phyloP scores from a whole-genome alignment of 2,797 vertebrate genomes.

The Parotocinclus haroldoi region DNA sequence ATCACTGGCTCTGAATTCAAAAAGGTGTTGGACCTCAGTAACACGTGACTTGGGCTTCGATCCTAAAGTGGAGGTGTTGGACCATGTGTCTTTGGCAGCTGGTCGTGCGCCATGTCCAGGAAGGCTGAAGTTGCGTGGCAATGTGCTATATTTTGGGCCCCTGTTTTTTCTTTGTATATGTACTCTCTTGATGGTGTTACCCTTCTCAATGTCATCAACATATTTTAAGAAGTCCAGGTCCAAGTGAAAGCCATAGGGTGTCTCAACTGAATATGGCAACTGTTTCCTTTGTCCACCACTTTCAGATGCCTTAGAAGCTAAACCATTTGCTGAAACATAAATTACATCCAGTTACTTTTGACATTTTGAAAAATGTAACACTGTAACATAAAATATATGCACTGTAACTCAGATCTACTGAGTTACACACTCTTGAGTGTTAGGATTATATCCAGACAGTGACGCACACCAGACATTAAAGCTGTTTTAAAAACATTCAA shows the following conservation, averaged over 20 bases:
- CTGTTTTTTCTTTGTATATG: slow-evolving; percentile 89
- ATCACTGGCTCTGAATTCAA: slow-evolving; percentile 62
- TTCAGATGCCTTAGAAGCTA: slow-evolving; percentile 69
- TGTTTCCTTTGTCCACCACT: slow-evolving; percentile 79
- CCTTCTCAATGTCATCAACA: slow-evolving; percentile 98
- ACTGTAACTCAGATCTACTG: too few species aligned
- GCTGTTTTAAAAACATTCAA: too few species aligned
- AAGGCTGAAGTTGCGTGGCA: slow-evolving; percentile 95
- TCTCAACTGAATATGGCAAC: slow-evolving; percentile 94
- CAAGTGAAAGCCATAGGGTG: slow-evolving; percentile 93
- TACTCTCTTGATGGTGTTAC: slow-evolving; percentile 92
- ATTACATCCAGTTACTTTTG: slow-evolving; percentile 16
- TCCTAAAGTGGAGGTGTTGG: slow-evolving; percentile 72
- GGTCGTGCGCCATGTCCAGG: slow-evolving; percentile 76
- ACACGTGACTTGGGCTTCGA: slow-evolving; percentile 78
- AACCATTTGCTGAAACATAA: slow-evolving; percentile 74
- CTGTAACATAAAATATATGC: neutral
- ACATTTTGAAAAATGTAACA: too few species aligned
- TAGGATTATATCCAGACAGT: too few species aligned
- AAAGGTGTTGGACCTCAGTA: slow-evolving; percentile 74
- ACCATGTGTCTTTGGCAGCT: slow-evolving; percentile 75
- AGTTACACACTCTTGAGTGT: slow-evolving; percentile 3
- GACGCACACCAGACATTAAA: too few species aligned
- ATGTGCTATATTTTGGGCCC: slow-evolving; percentile 91
- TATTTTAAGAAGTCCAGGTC: slow-evolving; percentile 98